phyloP scores from a whole-genome alignment of 1,140 invertebrate species.

The Helicorthomorpha holstii region DNA sequence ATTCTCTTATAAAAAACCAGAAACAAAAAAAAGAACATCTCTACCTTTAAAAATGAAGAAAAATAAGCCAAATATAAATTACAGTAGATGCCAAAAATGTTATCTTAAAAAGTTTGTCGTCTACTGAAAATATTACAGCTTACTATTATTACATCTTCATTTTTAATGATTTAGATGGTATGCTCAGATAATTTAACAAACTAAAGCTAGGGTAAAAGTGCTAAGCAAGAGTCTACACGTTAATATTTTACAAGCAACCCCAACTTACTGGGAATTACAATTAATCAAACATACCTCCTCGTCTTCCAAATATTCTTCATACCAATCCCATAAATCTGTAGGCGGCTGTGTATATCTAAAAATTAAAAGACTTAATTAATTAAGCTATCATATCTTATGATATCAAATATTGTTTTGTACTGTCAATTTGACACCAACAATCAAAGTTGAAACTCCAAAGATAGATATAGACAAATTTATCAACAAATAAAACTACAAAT shows the following conservation, averaged over 20 bases:
- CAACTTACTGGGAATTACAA: too few relatives aligned
- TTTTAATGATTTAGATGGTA: too few relatives aligned
- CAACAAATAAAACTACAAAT: too few relatives aligned
- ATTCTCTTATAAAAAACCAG: not conserved
- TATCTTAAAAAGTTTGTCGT: too few relatives aligned
- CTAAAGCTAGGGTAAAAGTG: not conserved
- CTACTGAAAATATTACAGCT: too few relatives aligned
- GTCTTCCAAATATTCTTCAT: conserved; percentile 87
- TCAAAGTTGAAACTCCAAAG: not conserved
- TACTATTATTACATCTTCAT: too few relatives aligned
- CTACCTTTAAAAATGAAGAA: not conserved
- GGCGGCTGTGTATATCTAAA: conserved; percentile 90
- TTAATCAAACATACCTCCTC: conserved; percentile 47
- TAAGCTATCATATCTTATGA: conserved; percentile 3
- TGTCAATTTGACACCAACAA: conserved; percentile 2
- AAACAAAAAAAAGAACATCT: not conserved
- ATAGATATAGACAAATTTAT: too few relatives aligned
- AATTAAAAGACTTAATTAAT: conserved; percentile 8
- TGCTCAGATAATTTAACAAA: not conserved
- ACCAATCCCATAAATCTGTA: conserved; percentile 89
- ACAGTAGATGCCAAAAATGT: too few relatives aligned
- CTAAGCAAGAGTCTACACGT: too few relatives aligned
- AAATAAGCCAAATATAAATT: too few relatives aligned
- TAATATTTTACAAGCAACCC: too few relatives aligned
- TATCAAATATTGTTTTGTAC: not conserved